A percentile compares a stretch with the other conserved stretches of the same genome.
phyloP scores from a whole-genome alignment of 2,797 vertebrate genomes.

The Capromys pilorides region DNA sequence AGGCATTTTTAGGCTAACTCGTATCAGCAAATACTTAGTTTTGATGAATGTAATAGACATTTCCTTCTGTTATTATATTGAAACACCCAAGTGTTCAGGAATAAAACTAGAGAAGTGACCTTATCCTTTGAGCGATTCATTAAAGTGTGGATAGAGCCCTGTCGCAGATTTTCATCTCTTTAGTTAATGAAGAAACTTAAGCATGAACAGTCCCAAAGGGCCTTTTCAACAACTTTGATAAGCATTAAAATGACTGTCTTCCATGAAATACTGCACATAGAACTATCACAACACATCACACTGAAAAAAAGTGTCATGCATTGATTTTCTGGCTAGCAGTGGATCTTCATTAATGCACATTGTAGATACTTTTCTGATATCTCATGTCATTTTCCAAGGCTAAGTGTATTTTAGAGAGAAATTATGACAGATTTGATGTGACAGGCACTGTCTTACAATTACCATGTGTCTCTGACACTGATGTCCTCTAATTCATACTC shows the following conservation, averaged over 20 bases:
- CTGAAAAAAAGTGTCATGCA: constrained; percentile 57
- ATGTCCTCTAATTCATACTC: constrained; percentile 60
- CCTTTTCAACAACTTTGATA: constrained; percentile 25
- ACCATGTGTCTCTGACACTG: constrained; percentile 59
- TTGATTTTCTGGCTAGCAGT: constrained; percentile 50
- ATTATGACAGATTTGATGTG: constrained; percentile 71
- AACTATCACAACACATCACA: constrained; percentile 59
- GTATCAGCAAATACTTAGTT: not conserved
- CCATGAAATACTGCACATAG: constrained; percentile 34
- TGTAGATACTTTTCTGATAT: constrained; percentile 59
- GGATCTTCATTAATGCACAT: constrained; percentile 65
- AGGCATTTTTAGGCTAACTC: not conserved
- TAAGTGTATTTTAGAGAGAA: constrained; percentile 49
- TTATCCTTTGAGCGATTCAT: constrained; percentile 37
- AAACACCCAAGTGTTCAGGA: not conserved
- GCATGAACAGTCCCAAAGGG: constrained; percentile 48
- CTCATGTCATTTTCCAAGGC: constrained; percentile 52
- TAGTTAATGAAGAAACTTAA: constrained; percentile 66
- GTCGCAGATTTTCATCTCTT: constrained; percentile 54
- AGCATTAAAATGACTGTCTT: constrained; percentile 34
- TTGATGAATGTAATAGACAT: not conserved
- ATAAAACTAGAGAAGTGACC: constrained; percentile 34
- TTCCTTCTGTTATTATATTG: not conserved
- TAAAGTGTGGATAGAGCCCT: constrained; percentile 25
- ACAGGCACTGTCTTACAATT: constrained; percentile 74